Evolutionary conservation across 2,888 invertebrate species (phyloP), one percentile per base, ranked within the genome.

Genomic region (Nomada fucata): DNA sequence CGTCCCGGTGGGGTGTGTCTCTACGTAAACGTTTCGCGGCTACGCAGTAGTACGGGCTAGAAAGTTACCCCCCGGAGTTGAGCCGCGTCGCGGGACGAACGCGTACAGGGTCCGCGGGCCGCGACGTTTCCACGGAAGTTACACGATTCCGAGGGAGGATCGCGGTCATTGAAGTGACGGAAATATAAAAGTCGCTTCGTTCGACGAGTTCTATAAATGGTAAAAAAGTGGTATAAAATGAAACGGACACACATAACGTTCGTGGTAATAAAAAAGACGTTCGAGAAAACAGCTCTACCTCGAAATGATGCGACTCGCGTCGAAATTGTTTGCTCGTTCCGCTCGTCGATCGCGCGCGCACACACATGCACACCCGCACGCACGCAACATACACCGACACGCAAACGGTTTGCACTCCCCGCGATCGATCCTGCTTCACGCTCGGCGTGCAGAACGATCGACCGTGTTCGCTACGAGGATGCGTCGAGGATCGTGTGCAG

Each of bases 141-240:
- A 67, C 76, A 75, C 76, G 85, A 87, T 85, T 80, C 77, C 75
- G 85, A 78, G 85, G 82, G 77, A 76, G 85, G 79, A 84, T 78
- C 82, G 82, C 84, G 87, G 71, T 60, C 52, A 73, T 76, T 67
- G 78, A 75, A 74, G 69, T 70, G 68, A 79, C 80, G 75, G 72
- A 82, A 87, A 87, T 87, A 88, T 76, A 81, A 83, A 87, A 87
- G 78, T 86, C 80, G 76, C 61, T 72, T 76, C 79, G 74, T 74
- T 68, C 78, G 76, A 74, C 83, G 87, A 75, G 74, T 61, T 71
- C 79, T 82, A 82, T 83, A 88, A 85, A 85, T 88, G 80, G 86
- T 86, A 86, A 87, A 86, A 86, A 86, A 86, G 80, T 87, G 72
- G 83, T 86, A 86, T 82, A 83, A 87, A 86, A 87, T 77, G 78